Evolutionary conservation across 2,797 vertebrate genomes (phyloP), one percentile per base, ranked within the genome.

Genomic region (Fringilla coelebs): DNA sequence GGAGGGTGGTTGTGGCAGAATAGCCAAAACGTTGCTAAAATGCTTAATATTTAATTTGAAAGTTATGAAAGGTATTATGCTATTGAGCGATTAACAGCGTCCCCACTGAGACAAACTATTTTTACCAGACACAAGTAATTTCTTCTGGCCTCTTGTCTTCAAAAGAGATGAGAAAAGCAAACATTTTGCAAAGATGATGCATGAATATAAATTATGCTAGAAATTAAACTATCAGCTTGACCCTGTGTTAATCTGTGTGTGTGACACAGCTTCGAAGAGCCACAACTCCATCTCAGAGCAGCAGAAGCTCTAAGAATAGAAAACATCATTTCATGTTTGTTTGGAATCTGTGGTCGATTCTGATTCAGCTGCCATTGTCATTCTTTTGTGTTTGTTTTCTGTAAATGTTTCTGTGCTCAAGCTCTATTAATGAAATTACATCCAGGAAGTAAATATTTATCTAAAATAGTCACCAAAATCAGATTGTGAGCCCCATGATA

Each of bases 1-100:
- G 86, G 75, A 62, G 84, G 66, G 45, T 92, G 80, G 76, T 77
- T 85, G 70, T 95, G 83, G 83, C 66, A 93, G 68, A 88, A 67
- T 58, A 82, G 89, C 49, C 82, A 58, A 52, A 89, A 55, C 48
- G 6, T 89, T 93, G 84, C 87, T 93, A 73, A 94, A 94, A 93
- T 93, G 65, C 52, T 91, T 95, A 94, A 92, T 89, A 93, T 78
- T 92, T 96, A 96, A 91, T 96, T 77, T 89, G 85, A 86, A 96
- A 95, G 62, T 94, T 96, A 90, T 88, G 92, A 95, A 94, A 92
- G 38, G 32, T 71, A 91, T 94, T 96, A 94, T 60, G 81, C 68
- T 79, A 57, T 85, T 41, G 63, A 80, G 76, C 1, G 38, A 95
- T 97, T 95, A 97, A 83, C 36, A 36, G 63, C 1, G 1, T 75